Evolutionary conservation across 1,140 invertebrate species (phyloP), one percentile per base, ranked within the genome.

Genomic region (Mesaphorura yosii): DNA sequence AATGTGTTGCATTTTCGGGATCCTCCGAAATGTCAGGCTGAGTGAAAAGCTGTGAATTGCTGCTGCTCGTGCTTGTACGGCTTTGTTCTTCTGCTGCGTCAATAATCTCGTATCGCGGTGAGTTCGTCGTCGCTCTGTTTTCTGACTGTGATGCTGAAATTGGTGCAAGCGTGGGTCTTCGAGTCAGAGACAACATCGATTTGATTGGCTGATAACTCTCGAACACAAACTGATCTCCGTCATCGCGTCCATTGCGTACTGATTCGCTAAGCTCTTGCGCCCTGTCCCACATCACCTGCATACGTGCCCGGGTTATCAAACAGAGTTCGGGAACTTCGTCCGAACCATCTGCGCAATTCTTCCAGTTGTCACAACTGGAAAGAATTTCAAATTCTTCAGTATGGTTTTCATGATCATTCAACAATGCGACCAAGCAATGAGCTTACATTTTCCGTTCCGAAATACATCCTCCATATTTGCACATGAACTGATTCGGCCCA

Each of bases 401-500:
- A n/a, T n/a, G n/a, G n/a, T n/a, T n/a, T n/a, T n/a, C n/a, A n/a
- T n/a, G n/a, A n/a, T 10, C 10, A 15, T 51, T 48, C 26, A 28
- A 17, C 14, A 51, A 50, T 51, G 25, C 7, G 10, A 49, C 7
- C 5, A 5, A 4, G 25, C 12, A 51, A 5, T 25, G 4, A 7
- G 7, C 2, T 54, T 51, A 55, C 52, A 59, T 59, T 48, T 53
- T 47, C 5, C 38, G 42, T 1, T 25, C 22, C 12, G 51, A 40
- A 17, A 62, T 53, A 27, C 59, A 62, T 15, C 46, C 59, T 41
- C 59, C 59, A 38, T 62, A 62, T 47, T 53, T 51, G 25, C 59
- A 62, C 19, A 28, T 31, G 28, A 62, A 62, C 27, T 62, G 25
- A 23, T 52, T 34, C 1, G 42, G 29, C 22, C 48, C 47, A 25